Base-by-base conservation (phyloP, 2,888 invertebrate genomes). In the Cabera pusaria region DNA sequence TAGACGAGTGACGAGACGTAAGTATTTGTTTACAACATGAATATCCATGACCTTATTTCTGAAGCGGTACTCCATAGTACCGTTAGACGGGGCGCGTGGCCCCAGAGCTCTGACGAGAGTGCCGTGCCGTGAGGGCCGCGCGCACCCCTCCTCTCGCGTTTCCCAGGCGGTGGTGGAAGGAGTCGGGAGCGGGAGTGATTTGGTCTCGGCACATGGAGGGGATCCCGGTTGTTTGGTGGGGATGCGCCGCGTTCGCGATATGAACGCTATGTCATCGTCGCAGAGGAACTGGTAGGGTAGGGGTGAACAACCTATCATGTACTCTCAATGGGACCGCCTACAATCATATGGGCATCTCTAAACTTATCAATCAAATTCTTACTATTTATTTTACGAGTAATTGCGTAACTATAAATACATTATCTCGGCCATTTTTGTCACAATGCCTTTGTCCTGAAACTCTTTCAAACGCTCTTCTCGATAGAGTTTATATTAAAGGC, bases 221-320 rank as follows among this genome's bases (percentile, higher is more conserved):
- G 89, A 87, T 86, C 85, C 77, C 80, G 79, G 68, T 81, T 83
- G 89, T 69, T 81, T 83, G 89, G 89, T 85, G 89, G 89, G 88
- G 89, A 87, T 89, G 88, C 80, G 82, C 71, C 64, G 36, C 14
- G 8, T 5, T 27, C 21, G 26, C 24, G 34, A 21, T 33, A 20
- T 29, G 34, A 31, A 36, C 72, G 76, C 67, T 73, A 74, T 76
- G 73, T 83, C 64, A 64, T 67, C 73, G 73, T 68, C 65, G 71
- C 68, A 70, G 73, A 78, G 75, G 72, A 75, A 75, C 75, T 79
- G 83, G 87, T 81, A 86, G 88, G 83, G 87, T 81, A 86, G 88
- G 89, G 89, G 88, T 89, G 75, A 87, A 86, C 72, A 84, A 85
- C 85, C 87, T 87, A 72, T 72, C n/a, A n/a, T n/a, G n/a, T n/a